Conservation (phyloP, 2,888 invertebrate species). For the Coleophora deauratella region DNA sequence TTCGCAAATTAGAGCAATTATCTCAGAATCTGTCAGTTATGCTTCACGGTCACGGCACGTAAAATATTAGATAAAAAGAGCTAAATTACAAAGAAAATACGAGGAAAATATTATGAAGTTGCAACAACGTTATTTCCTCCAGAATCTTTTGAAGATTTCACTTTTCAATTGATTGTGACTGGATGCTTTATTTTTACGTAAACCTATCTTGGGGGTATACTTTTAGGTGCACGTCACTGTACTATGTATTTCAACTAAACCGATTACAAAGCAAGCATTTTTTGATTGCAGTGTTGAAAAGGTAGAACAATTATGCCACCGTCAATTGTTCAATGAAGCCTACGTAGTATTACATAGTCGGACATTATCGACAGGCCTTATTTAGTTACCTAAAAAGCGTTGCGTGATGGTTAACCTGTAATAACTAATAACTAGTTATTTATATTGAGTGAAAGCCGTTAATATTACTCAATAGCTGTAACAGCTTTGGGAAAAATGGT, state of each 20-base stretch:
- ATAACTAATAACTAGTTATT: conserved; percentile 37
- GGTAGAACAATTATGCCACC: conserved; percentile 1
- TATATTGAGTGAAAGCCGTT: conserved; percentile 55
- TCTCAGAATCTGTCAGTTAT: conserved; percentile 29
- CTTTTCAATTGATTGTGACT: no score
- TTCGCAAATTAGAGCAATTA: conserved; percentile 49
- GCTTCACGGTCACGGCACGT: conserved; percentile 47
- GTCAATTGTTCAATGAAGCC: conserved; percentile 13
- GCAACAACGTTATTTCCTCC: no score
- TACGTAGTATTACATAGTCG: conserved; percentile 24
- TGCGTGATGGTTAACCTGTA: conserved; percentile 54
- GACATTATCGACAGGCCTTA: conserved; percentile 31
- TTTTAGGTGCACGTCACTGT: no score
- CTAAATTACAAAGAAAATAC: no score
- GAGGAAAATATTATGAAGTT: conserved; percentile 3
- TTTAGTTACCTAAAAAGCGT: conserved; percentile 53
- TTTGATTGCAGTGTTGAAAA: conserved; percentile 1
- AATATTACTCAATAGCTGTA: conserved; percentile 53
- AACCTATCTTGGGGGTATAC: no score
- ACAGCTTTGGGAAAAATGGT: conserved; percentile 39
- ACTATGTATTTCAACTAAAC: no score
- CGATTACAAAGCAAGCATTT: conserved; percentile 1
- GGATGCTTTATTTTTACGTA: no score
- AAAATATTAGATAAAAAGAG: neutral
- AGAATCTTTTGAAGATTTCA: no score